Percentiles rank a stretch among this genome's conserved stretches.
These are phyloP conservation scores for Bombus pascuorum DNA, from an alignment of 1,140 invertebrate genomes.

Conservation along the genomic window DNA sequence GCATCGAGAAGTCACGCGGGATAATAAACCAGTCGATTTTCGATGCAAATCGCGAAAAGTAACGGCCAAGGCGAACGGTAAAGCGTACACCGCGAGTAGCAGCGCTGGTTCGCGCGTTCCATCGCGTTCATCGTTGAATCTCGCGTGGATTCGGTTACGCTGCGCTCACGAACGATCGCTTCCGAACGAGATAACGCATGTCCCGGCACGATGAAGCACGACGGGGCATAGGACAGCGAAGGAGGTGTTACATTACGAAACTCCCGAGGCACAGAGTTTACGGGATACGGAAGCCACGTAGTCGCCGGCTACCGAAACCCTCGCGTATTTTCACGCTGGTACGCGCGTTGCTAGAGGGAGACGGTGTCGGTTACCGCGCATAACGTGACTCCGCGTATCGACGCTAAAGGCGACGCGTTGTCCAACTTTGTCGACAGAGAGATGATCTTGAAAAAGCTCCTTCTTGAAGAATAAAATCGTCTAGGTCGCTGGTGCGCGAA, in stretches of 20 bases:
- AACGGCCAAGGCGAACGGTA: not conserved
- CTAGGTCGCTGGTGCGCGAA: not conserved
- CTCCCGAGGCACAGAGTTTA: slow-evolving; percentile 55
- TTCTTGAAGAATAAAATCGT: not conserved
- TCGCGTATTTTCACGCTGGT: slow-evolving; percentile 47
- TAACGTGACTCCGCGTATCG: slow-evolving; percentile 46
- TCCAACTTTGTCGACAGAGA: not conserved
- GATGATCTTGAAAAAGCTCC: not conserved
- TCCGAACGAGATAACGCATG: slow-evolving; percentile 51
- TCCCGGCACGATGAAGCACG: slow-evolving; percentile 50
- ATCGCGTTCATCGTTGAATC: slow-evolving; percentile 49
- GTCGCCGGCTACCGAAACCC: slow-evolving; percentile 64
- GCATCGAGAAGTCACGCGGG: not conserved
- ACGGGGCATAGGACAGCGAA: slow-evolving; percentile 31
- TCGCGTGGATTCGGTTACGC: slow-evolving; percentile 61
- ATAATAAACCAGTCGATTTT: not conserved
- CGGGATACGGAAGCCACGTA: slow-evolving; percentile 63
- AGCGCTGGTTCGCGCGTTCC: not conserved
- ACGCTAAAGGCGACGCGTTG: slow-evolving; percentile 10
- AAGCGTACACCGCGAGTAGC: slow-evolving; percentile 10
- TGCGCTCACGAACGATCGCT: slow-evolving; percentile 17
- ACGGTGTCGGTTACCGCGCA: slow-evolving; percentile 65
- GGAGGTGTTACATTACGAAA: slow-evolving; percentile 67
- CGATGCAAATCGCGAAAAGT: slow-evolving; percentile 26
- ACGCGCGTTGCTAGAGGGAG: not conserved